phyloP scores from a whole-genome alignment of 1,140 invertebrate genomes.

The Riptortus pedestris region DNA sequence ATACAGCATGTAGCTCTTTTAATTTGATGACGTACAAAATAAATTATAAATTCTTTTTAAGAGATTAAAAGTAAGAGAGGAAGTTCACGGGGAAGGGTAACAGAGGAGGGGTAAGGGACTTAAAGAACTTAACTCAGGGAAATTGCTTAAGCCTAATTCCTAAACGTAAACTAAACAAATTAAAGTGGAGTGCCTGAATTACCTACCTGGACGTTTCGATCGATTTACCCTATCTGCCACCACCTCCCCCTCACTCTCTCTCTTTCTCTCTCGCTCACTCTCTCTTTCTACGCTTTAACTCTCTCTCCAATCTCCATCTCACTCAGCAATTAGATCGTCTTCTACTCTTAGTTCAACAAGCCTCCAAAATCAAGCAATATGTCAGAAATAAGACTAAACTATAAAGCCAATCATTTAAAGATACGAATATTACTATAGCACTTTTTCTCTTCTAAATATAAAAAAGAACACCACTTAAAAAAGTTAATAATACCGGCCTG shows the following conservation, averaged over 20 bases:
- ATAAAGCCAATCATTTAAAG: too few relatives aligned
- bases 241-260: neutral
- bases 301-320: too few relatives aligned
- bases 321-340: too few relatives aligned
- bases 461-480: too few relatives aligned
- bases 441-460: too few relatives aligned
- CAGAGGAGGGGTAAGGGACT: neutral
- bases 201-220: constrained; percentile 1
- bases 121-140: neutral
- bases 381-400: too few relatives aligned
- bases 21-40: neutral
- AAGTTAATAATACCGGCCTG: too few relatives aligned
- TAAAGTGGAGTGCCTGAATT: constrained; percentile 9
- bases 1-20: too few relatives aligned
- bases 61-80: neutral
- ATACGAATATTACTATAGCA: too few relatives aligned
- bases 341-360: too few relatives aligned
- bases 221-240: neutral
- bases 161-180: constrained; percentile 10
- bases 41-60: constrained; percentile 9
- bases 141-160: constrained; percentile 9
- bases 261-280: neutral
- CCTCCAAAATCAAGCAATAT: too few relatives aligned
- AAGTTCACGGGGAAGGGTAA: neutral
- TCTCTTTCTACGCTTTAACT: neutral